Evolutionary conservation across 2,113 vertebrate species (phyloP), one percentile per base, ranked within the genome.

Genomic region (Trematomus loennbergii): DNA sequence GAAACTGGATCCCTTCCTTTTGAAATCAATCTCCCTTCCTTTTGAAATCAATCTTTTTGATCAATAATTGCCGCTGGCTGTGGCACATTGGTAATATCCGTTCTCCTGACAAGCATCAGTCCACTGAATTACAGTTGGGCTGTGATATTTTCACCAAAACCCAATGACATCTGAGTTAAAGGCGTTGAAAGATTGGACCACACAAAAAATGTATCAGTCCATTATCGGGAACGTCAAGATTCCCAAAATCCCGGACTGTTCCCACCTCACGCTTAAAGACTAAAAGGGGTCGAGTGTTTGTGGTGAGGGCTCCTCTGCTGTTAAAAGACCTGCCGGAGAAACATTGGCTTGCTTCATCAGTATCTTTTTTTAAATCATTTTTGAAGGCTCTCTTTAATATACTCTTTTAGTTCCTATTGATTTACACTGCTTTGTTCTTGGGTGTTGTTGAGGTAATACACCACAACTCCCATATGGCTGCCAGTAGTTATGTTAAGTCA

Each of bases 31-130:
- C 7, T 70, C 72, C 49, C 33, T 55, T 17, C 4, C 53, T 10
- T 66, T 59, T 60, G 68, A 40, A 40, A 65, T 76, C 33, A 49
- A 70, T 77, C 8, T 70, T 54, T 22, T 12, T 57, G 9, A 57
- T 82, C 63, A 71, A 55, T 59, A 55, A 69, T 16, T 60, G 9
- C 46, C 46, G 33, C 69, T 54, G 36, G 11, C 22, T 1, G 61
- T 6, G 16, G 16, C 72, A 78, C 62, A 33, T 50, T 20, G 25
- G 49, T 48, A 36, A 40, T 9, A 29, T 54, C 20, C 0, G 1
- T 57, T 49, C 59, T n/a, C 50, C 11, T 5, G 49, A 55, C 9
- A 25, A 53, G n/a, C 43, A 11, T 22, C 11, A 16, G 25, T 20
- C 7, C 40, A 20, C 36, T 29, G 29, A 50, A 43, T 25, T 43